Percentiles rank a stretch among this genome's conserved stretches.
These are phyloP conservation scores for Psittacula echo DNA, from an alignment of 2,797 vertebrate genomes.

Conservation along the genomic window DNA sequence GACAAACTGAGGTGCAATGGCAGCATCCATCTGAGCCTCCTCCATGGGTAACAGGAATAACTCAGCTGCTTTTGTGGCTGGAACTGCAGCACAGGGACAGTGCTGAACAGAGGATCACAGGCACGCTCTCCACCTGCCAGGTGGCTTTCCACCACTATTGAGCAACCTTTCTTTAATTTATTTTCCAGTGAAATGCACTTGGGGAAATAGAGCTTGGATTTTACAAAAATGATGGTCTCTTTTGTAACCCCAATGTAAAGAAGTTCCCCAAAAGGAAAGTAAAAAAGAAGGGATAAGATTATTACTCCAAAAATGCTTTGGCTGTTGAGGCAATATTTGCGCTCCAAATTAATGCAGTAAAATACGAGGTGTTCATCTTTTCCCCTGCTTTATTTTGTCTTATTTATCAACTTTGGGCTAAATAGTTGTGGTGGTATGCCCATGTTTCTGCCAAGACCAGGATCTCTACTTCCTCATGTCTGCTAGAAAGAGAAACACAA, in stretches of 20 bases:
- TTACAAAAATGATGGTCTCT: neutral
- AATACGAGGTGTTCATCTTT: neutral
- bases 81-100: neutral
- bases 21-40: neutral
- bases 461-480: neutral
- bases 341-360: neutral
- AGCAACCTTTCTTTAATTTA: neutral
- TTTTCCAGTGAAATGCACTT: neutral
- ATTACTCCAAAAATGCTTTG: neutral
- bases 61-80: neutral
- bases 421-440: fast-evolving
- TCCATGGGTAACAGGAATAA: neutral
- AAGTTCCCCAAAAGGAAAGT: neutral
- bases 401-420: neutral
- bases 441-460: neutral
- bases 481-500: neutral
- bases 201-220: neutral
- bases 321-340: neutral
- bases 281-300: neutral
- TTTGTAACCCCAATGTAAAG: neutral
- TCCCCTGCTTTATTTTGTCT: neutral
- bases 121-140: neutral
- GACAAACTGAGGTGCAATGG: neutral
- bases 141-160: neutral
- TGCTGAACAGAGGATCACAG: fast-evolving